Conservation (phyloP, 1,140 invertebrate genomes). For the Vollenhovia emeryi region DNA sequence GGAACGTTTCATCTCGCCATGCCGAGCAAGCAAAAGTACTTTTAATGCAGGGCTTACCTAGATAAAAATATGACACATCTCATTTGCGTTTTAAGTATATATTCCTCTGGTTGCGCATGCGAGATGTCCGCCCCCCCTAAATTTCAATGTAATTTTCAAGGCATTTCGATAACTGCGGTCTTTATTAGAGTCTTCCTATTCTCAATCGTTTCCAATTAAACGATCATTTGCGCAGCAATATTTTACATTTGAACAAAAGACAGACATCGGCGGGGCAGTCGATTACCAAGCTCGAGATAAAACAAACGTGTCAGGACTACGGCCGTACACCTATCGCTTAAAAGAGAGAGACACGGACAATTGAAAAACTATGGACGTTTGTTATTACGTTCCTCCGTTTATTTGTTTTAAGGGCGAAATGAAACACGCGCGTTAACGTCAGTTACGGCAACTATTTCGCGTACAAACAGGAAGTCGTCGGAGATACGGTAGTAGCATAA, state of each 20-base stretch:
- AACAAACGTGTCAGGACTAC: neutral
- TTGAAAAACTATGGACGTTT: neutral
- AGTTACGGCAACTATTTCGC: neutral
- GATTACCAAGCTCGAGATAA: neutral
- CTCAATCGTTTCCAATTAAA: neutral
- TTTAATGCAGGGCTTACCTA: neutral
- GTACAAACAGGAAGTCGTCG: conserved; percentile 8
- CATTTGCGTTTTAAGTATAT: neutral
- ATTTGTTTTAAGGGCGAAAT: neutral
- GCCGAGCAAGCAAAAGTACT: neutral
- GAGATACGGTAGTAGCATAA: neutral
- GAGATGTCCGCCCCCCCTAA: neutral
- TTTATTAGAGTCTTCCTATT: neutral
- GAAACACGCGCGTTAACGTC: neutral
- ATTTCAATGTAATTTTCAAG: neutral
- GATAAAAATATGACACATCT: neutral
- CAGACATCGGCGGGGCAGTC: neutral
- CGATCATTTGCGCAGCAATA: neutral
- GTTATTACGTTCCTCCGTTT: neutral
- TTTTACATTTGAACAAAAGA: neutral
- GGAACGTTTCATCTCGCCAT: neutral
- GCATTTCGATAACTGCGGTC: neutral
- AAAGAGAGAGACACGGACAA: neutral
- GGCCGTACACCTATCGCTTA: too few relatives aligned
- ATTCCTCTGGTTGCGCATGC: neutral